Percentiles rank a stretch among this genome's conserved stretches.
phyloP scores from a whole-genome alignment of 2,888 invertebrate species.

The Sphaeridia pumilis region DNA sequence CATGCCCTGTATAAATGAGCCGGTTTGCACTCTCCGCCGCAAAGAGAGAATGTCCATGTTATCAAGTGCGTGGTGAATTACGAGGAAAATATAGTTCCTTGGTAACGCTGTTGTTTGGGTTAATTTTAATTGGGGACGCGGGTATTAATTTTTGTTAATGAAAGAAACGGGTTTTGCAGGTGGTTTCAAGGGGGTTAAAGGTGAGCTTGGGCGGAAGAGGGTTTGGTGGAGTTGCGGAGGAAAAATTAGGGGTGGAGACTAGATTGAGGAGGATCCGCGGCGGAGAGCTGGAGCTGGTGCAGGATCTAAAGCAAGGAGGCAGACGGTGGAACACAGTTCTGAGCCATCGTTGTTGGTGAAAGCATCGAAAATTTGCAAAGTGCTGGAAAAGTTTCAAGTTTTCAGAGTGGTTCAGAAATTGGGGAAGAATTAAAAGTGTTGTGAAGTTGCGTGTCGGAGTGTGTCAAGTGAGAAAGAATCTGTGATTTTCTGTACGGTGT shows the following conservation, averaged over 20 bases:
- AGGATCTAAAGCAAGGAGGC: conserved; percentile 1
- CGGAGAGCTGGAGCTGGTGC: neutral
- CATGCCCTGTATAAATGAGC: too few species aligned
- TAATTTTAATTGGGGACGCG: neutral
- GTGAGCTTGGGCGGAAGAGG: neutral
- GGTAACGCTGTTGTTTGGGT: neutral
- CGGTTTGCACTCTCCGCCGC: too few species aligned
- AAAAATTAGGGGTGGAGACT: neutral
- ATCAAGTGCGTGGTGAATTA: too few species aligned
- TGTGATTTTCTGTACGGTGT: too few species aligned
- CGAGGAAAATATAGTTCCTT: conserved; percentile 9
- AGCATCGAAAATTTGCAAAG: neutral
- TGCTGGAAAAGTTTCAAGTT: neutral
- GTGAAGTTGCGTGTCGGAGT: too few species aligned
- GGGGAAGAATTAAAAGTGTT: too few species aligned
- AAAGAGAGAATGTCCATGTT: too few species aligned
- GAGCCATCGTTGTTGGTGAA: neutral
- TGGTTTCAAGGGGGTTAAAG: neutral
- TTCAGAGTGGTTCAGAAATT: too few species aligned
- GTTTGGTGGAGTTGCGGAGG: neutral
- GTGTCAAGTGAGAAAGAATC: too few species aligned
- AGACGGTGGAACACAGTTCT: neutral
- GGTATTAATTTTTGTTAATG: neutral
- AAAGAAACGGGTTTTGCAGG: neutral
- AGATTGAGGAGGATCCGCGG: conserved; percentile 1